Conservation (phyloP, 2,888 invertebrate species). For the Priocnemis perturbator region DNA sequence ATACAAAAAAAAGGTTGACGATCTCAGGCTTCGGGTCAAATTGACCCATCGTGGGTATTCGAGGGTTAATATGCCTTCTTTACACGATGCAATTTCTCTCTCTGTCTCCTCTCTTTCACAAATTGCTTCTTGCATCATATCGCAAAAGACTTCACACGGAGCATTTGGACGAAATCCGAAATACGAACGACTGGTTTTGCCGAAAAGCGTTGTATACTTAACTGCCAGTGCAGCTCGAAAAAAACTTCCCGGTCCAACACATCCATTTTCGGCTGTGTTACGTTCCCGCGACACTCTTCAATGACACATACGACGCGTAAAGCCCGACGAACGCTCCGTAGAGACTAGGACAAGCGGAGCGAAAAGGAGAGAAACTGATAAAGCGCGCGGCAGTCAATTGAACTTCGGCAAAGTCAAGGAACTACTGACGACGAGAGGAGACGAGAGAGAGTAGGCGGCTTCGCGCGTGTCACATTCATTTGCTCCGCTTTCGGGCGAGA, state of each 20-base stretch:
- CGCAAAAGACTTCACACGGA: too few relatives aligned
- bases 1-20: too few relatives aligned
- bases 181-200: too few relatives aligned
- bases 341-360: too few relatives aligned
- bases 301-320: neutral
- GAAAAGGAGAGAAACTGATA: neutral
- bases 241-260: conserved; percentile 67
- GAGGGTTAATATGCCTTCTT: too few relatives aligned
- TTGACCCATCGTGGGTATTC: too few relatives aligned
- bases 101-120: too few relatives aligned
- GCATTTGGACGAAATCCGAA: too few relatives aligned
- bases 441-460: conserved; percentile 14
- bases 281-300: neutral
- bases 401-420: conserved; percentile 14
- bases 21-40: too few relatives aligned
- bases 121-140: too few relatives aligned
- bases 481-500: conserved; percentile 44
- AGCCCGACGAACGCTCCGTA: too few relatives aligned
- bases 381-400: neutral
- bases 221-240: conserved; percentile 67
- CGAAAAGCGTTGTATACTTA: conserved; percentile 57
- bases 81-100: too few relatives aligned
- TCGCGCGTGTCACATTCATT: conserved; percentile 5
- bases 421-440: neutral
- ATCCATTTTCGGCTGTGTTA: conserved; percentile 67